Evolutionary conservation across 2,888 invertebrate genomes (phyloP).

Genomic region (Prosopocoilus inquinatus): DNA sequence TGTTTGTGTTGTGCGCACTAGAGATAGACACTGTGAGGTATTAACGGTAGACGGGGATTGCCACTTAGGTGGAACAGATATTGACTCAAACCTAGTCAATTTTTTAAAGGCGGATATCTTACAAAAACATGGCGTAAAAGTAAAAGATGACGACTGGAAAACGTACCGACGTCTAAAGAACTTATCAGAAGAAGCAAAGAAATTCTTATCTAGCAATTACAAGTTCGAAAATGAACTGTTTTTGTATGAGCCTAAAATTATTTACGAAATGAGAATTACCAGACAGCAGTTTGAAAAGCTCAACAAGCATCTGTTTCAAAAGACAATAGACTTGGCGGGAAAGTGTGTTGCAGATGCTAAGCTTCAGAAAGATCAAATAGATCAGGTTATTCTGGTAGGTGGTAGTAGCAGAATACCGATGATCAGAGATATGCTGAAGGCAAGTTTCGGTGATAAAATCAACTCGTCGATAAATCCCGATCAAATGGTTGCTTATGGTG

Average conservation of each 20-base stretch:
- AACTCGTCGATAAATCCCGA: slow-evolving; percentile 32
- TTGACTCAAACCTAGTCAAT: slow-evolving; percentile 27
- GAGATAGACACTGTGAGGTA: slow-evolving; percentile 22
- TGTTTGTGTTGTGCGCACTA: slow-evolving; percentile 28
- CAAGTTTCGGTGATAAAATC: slow-evolving; percentile 29
- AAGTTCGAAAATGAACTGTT: slow-evolving; percentile 8
- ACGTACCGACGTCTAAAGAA: slow-evolving; percentile 17
- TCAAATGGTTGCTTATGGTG: slow-evolving; percentile 36
- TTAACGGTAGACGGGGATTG: slow-evolving; percentile 31
- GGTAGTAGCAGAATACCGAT: slow-evolving; percentile 36
- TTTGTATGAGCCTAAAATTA: slow-evolving; percentile 4
- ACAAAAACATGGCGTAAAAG: slow-evolving; percentile 21
- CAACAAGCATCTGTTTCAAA: slow-evolving; percentile 22
- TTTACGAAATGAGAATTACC: slow-evolving; percentile 13
- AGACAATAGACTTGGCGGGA: slow-evolving; percentile 26
- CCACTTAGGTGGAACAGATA: slow-evolving; percentile 35
- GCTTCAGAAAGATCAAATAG: slow-evolving; percentile 26
- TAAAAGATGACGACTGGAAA: slow-evolving; percentile 15
- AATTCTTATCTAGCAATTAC: neutral
- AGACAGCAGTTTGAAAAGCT: slow-evolving; percentile 31
- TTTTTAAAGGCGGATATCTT: slow-evolving; percentile 19
- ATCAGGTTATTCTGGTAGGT: slow-evolving; percentile 34
- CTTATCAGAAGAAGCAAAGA: slow-evolving; percentile 28
- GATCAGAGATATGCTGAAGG: slow-evolving; percentile 25
- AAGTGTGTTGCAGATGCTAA: slow-evolving; percentile 25